Base-by-base conservation (phyloP, 2,888 invertebrate species). In the Ophonus ardosiacus region DNA sequence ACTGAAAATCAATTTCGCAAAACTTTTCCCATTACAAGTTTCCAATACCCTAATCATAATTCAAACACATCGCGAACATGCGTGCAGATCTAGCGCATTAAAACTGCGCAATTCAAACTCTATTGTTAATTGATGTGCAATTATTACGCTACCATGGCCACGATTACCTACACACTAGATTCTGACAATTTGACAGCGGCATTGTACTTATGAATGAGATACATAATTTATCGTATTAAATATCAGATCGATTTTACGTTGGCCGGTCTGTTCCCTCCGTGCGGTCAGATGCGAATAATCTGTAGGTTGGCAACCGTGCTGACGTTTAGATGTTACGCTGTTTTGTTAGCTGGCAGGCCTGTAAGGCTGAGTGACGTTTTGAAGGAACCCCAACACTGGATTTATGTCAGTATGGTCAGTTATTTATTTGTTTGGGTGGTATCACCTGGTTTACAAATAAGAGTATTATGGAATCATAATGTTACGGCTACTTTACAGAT, bases 361-460 rank as follows among this genome's bases (percentile, higher is more conserved):
- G 43, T 78, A 84, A 84, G 83, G 43, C 43, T 84, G 84, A 84
- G 63, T 84, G 84, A 84, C 84, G 65, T 84, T 84, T 76, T 78
- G 78, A 84, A 84, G 43, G 83, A 31, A 31, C 68, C 59, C 84
- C 65, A 63, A 83, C 76, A 76, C 63, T 59, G 71, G 71, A 74
- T 78, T 38, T 63, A 24, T 63, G 24, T n/a, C 40, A 71, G 17
- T 78, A 63, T 51, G 84, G 84, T 84, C 84, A 84, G 74, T 83
- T 83, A 56, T 61, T 63, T 56, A 59, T 76, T 76, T 76, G 74
- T 83, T 83, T 10, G 59, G 7, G 15, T 57, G 40, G 71, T 43
- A 74, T 18, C 71, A 74, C 71, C 71, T 74, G 71, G 8, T 74
- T 43, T 43, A 17, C 17, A 43, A 74, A 74, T 38, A 7, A 18